These are phyloP conservation scores for Bhutanitis thaidina DNA, from an alignment of 2,888 invertebrate species.

Conservation along the genomic window DNA sequence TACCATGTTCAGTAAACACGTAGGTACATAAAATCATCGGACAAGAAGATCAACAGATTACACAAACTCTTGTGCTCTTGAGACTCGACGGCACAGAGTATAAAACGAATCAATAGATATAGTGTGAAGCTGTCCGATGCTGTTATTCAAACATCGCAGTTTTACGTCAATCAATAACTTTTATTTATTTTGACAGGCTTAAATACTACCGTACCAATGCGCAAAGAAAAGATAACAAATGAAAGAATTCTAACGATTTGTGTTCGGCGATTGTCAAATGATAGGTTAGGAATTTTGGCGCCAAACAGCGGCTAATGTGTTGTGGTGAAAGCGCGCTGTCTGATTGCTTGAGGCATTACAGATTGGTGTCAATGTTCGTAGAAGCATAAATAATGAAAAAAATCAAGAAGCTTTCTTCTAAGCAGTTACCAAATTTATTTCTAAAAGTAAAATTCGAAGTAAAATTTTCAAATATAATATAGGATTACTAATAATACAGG, in stretches of 20 bases:
- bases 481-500: too few species aligned
- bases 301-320: conserved; percentile 44
- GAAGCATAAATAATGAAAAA: conserved; percentile 28
- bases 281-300: conserved; percentile 67
- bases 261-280: conserved; percentile 35
- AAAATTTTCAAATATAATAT: too few species aligned
- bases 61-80: conserved; percentile 26
- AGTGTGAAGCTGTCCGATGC: background rate
- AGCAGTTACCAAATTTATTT: background rate
- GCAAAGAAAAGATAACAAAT: conserved; percentile 23
- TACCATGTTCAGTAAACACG: conserved; percentile 35
- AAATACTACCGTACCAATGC: conserved; percentile 4
- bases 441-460: too few species aligned
- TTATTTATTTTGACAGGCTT: conserved; percentile 12
- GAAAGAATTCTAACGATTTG: conserved; percentile 18
- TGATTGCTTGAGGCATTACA: conserved; percentile 44
- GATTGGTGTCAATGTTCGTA: conserved; percentile 47
- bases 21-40: conserved; percentile 31
- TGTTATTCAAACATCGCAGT: conserved; percentile 11
- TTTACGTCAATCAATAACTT: conserved; percentile 14
- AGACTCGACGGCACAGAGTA: conserved; percentile 15
- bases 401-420: conserved; percentile 22
- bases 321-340: conserved; percentile 55
- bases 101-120: conserved; percentile 1
- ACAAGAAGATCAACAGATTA: conserved; percentile 38